These are phyloP conservation scores for Osmerus eperlanus DNA, from an alignment of 2,113 vertebrate species.

Conservation along the genomic window DNA sequence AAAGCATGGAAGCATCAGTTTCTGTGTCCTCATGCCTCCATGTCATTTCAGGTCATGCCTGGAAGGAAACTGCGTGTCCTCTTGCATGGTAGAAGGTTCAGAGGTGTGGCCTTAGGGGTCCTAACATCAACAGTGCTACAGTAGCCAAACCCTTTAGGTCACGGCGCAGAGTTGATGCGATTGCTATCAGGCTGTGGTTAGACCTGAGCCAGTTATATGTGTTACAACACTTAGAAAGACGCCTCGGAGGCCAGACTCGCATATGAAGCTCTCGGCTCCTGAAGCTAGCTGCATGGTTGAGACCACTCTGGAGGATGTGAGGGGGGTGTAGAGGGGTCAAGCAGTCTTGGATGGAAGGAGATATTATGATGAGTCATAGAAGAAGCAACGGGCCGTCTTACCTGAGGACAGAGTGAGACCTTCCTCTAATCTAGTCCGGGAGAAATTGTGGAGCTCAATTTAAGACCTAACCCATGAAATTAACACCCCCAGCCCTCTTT, in stretches of 20 bases:
- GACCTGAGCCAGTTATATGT: background rate
- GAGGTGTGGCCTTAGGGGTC: slow-evolving; percentile 42
- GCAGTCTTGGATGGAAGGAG: slow-evolving; percentile 48
- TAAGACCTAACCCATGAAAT: slow-evolving; percentile 80
- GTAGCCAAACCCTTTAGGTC: slow-evolving; percentile 26
- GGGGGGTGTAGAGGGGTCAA: slow-evolving; percentile 42
- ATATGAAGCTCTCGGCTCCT: background rate
- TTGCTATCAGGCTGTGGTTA: slow-evolving; percentile 23
- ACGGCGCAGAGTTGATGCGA: slow-evolving; percentile 10
- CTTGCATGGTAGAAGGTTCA: background rate
- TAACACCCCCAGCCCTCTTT: slow-evolving; percentile 75
- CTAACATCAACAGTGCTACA: slow-evolving; percentile 31
- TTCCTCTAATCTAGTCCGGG: slow-evolving; percentile 69
- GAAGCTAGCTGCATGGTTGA: background rate
- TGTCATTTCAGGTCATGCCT: background rate
- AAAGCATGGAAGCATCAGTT: background rate
- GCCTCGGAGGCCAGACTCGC: slow-evolving; percentile 1
- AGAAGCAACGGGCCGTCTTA: slow-evolving; percentile 52
- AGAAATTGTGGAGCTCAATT: slow-evolving; percentile 74
- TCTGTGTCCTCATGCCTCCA: background rate
- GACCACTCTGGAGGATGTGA: background rate
- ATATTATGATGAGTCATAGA: slow-evolving; percentile 53
- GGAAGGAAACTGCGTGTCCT: background rate
- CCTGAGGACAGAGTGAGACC: slow-evolving; percentile 71
- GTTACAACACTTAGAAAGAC: slow-evolving; percentile 28